A percentile compares a stretch with the other conserved stretches of the same genome.
phyloP scores from a whole-genome alignment of 2,888 invertebrate species.

The Chrysolina haemoptera region DNA sequence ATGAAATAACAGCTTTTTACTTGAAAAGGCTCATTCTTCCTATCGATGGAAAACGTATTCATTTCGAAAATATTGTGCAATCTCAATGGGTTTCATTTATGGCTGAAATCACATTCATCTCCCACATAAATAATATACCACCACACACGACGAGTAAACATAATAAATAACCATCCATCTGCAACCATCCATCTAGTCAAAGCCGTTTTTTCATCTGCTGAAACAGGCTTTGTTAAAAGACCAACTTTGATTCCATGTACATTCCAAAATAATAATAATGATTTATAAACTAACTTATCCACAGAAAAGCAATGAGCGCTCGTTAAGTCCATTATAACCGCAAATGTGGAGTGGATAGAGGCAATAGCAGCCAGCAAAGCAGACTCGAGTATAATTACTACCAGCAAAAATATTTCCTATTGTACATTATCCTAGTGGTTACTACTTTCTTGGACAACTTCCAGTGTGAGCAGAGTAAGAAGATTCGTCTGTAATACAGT shows the following conservation, averaged over 20 bases:
- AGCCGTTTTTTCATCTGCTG: not conserved
- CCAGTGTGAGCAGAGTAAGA: no score
- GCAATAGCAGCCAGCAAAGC: slow-evolving; percentile 4
- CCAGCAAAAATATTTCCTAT: no score
- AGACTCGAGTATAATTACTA: not conserved
- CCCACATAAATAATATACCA: not conserved
- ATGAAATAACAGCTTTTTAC: no score
- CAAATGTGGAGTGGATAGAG: not conserved
- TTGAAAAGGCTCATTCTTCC: not conserved
- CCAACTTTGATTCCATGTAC: not conserved
- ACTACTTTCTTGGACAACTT: no score
- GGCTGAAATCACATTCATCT: not conserved
- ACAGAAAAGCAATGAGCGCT: not conserved
- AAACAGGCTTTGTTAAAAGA: slow-evolving; percentile 4
- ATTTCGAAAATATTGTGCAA: not conserved
- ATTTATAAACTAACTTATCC: slow-evolving; percentile 1
- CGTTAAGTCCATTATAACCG: slow-evolving; percentile 4
- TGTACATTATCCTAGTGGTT: no score
- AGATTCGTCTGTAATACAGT: no score
- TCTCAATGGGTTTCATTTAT: not conserved
- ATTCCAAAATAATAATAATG: not conserved
- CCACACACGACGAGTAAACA: not conserved
- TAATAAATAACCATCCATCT: not conserved
- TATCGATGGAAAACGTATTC: not conserved
- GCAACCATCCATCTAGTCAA: no score